These are phyloP conservation scores for Eupithecia pulchellata DNA, from an alignment of 2,888 invertebrate genomes.

Conservation along the genomic window DNA sequence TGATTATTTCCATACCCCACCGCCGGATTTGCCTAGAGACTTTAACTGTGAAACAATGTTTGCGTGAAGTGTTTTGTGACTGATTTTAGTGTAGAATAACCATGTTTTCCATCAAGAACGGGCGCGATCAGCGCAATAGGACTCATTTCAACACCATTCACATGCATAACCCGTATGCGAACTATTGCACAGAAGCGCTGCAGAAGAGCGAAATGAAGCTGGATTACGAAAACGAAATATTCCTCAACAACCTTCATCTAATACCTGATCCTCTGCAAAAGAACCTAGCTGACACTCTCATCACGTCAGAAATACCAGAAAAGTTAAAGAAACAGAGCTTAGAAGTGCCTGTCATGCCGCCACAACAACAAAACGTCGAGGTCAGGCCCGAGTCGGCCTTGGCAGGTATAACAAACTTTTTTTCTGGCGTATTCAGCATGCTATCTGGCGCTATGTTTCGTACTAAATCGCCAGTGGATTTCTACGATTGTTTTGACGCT, in stretches of 20 bases:
- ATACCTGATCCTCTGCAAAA: constrained; percentile 73
- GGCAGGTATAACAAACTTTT: constrained; percentile 66
- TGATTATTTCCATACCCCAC: constrained; percentile 65
- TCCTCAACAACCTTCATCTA: constrained; percentile 65
- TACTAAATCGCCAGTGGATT: constrained; percentile 53
- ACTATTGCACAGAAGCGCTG: constrained; percentile 64
- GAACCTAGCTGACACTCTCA: constrained; percentile 73
- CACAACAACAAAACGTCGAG: constrained; percentile 22
- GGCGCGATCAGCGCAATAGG: constrained; percentile 64
- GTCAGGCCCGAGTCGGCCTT: constrained; percentile 47
- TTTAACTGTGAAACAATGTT: constrained; percentile 43
- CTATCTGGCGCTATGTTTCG: constrained; percentile 68
- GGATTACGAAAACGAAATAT: constrained; percentile 60
- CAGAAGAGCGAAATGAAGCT: constrained; percentile 62
- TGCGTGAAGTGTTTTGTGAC: constrained; percentile 46
- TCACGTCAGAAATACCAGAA: constrained; percentile 48
- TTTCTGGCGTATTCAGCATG: constrained; percentile 70
- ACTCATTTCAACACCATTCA: constrained; percentile 45
- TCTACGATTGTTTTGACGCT: constrained; percentile 61
- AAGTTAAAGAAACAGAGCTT: constrained; percentile 38
- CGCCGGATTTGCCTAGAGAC: constrained; percentile 62
- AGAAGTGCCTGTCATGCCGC: constrained; percentile 36
- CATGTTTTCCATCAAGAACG: constrained; percentile 64
- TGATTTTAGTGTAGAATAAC: constrained; percentile 50
- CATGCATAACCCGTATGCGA: constrained; percentile 61